phyloP scores from a whole-genome alignment of 2,113 vertebrate species.

The Lagopus leucura region DNA sequence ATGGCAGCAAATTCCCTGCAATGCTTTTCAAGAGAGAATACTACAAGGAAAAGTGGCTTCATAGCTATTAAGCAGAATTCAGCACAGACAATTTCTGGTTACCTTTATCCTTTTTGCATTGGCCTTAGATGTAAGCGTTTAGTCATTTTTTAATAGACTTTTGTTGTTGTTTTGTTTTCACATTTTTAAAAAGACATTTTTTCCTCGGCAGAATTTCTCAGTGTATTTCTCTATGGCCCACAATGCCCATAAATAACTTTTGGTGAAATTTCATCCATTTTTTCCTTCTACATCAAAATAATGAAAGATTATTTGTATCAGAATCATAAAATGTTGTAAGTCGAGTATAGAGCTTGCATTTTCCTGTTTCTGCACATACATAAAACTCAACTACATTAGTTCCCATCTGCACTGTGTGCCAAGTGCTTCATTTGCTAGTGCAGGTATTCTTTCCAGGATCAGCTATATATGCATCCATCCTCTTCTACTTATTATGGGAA shows the following conservation, averaged over 20 bases:
- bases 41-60: background rate
- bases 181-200: background rate
- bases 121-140: background rate
- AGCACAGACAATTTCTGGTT: background rate
- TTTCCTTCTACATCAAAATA: background rate
- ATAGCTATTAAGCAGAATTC: background rate
- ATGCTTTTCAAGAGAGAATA: background rate
- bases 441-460: background rate
- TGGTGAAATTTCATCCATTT: background rate
- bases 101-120: background rate
- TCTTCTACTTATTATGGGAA: background rate
- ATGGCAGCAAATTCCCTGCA: background rate
- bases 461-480: background rate
- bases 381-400: background rate
- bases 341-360: background rate
- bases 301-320: background rate
- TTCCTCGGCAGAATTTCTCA: background rate
- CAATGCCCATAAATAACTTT: background rate
- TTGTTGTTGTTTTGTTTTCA: background rate
- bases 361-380: background rate
- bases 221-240: background rate
- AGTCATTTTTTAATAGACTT: background rate
- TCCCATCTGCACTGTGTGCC: accelerated
- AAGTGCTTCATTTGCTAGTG: background rate
- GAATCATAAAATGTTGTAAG: background rate